Evolutionary conservation across 2,888 invertebrate species (phyloP), one percentile per base, ranked within the genome.

Genomic region (Scaptodrosophila latifasciaeformis): DNA sequence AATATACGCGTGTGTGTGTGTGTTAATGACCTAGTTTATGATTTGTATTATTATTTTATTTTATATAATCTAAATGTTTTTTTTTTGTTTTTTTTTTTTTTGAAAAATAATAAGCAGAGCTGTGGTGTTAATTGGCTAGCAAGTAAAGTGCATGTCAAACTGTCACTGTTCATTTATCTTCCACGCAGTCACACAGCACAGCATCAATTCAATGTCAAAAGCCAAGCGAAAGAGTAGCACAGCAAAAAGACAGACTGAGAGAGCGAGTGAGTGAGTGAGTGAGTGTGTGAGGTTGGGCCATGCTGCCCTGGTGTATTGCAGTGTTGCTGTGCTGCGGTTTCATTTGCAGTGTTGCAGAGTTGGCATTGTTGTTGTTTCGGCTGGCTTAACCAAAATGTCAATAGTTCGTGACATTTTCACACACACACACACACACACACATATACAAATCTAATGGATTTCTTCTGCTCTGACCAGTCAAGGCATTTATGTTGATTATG

Each of bases 11-110:
- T 34, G 30, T 63, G 21, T 42, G 15, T 49, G 30, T 52, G 49
- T 61, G 67, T 68, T 67, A 67, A 68, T 67, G 67, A 67, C 67
- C 67, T 44, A 67, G 57, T 68, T 67, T 45, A 39, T 40, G 17
- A 31, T 37, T 37, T 18, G 13, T 24, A 17, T 5, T 18, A 9
- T 30, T 17, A 44, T n/a, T 27, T 55, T 44, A 34, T 51, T 37
- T 31, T 50, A 46, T 43, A 40, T 30, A 44, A 50, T 47, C 49
- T 37, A n/a, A n/a, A n/a, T n/a, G n/a, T n/a, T n/a, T 52, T 39
- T 31, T 30, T 10, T 2, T 30, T 10, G 30, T 30, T 30, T 2
- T 9, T 49, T 35, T 49, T 57, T 34, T 29, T 47, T 49, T 49
- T 59, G n/a, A n/a, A n/a, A n/a, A n/a, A n/a, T n/a, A n/a, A n/a